phyloP scores from a whole-genome alignment of 2,888 invertebrate genomes.

The Agriopis leucophaearia region DNA sequence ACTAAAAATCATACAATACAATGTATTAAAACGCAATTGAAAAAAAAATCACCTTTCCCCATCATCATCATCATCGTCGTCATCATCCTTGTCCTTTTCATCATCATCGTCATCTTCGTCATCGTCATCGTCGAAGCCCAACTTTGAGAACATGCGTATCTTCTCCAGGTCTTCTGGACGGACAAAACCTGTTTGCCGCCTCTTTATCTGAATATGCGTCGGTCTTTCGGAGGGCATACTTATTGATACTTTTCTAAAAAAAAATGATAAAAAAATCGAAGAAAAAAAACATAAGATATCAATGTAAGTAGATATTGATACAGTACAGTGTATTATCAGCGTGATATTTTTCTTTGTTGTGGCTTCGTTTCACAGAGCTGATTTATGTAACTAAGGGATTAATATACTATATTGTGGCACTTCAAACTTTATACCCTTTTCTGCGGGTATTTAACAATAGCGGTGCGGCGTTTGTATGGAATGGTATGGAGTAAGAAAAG shows the following conservation, averaged over 20 bases:
- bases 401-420: too few relatives aligned
- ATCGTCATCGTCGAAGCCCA: constrained; percentile 23
- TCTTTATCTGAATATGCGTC: constrained; percentile 56
- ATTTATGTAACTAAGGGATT: too few relatives aligned
- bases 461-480: too few relatives aligned
- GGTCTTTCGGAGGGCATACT: constrained; percentile 45
- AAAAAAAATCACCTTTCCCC: constrained; percentile 1
- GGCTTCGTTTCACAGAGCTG: too few relatives aligned
- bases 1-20: neutral
- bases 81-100: neutral
- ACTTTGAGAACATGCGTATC: constrained; percentile 42
- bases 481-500: too few relatives aligned
- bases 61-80: constrained; percentile 26
- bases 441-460: too few relatives aligned
- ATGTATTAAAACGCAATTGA: neutral
- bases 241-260: constrained; percentile 68
- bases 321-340: too few relatives aligned
- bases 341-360: too few relatives aligned
- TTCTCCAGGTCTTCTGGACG: constrained; percentile 57
- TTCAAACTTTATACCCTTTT: too few relatives aligned
- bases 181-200: constrained; percentile 70
- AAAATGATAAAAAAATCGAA: constrained; percentile 5
- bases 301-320: too few relatives aligned
- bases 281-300: too few relatives aligned
- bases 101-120: constrained; percentile 27